Conservation (phyloP, 1,140 invertebrate species). For the Vanessa atalanta region DNA sequence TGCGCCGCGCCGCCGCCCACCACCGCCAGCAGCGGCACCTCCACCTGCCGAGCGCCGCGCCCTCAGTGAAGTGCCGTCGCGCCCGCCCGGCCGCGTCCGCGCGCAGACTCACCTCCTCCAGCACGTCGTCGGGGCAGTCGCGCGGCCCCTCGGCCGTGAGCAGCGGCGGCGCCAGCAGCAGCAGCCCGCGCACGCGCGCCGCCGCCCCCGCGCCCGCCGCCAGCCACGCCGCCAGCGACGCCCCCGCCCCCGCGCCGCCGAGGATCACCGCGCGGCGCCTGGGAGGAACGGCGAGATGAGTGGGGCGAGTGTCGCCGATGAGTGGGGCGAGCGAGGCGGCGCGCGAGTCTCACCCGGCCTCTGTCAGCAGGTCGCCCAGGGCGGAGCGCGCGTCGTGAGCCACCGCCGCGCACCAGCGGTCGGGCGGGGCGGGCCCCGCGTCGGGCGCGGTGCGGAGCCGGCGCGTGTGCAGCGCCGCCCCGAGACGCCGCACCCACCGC, state of each 20-base stretch:
- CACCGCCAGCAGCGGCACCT: constrained; percentile 73
- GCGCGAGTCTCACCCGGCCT: constrained; percentile 36
- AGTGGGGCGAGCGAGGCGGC: no score
- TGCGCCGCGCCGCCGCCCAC: constrained; percentile 78
- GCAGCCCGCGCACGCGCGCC: constrained; percentile 22
- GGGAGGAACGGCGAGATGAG: background rate
- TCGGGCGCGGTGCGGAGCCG: constrained; percentile 32
- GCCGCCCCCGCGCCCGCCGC: constrained; percentile 17
- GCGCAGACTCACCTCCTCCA: constrained; percentile 69
- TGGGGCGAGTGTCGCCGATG: no score
- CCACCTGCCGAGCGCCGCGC: constrained; percentile 20
- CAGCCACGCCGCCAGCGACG: constrained; percentile 19
- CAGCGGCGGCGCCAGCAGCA: constrained; percentile 53
- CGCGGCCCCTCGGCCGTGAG: constrained; percentile 50
- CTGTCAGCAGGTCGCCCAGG: constrained; percentile 41
- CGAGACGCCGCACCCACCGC: constrained; percentile 53
- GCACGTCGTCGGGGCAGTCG: constrained; percentile 75
- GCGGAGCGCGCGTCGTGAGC: constrained; percentile 42
- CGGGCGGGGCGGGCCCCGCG: constrained; percentile 29
- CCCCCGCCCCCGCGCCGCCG: constrained; percentile 28
- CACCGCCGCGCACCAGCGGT: constrained; percentile 42
- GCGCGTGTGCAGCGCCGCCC: constrained; percentile 47
- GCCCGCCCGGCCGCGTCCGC: constrained; percentile 42
- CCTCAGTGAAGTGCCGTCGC: constrained; percentile 43
- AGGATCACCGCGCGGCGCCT: constrained; percentile 29